Percentiles rank a stretch among this genome's conserved stretches.
Conservation (phyloP, 2,888 invertebrate genomes). For the Pardosa pseudoannulata region DNA sequence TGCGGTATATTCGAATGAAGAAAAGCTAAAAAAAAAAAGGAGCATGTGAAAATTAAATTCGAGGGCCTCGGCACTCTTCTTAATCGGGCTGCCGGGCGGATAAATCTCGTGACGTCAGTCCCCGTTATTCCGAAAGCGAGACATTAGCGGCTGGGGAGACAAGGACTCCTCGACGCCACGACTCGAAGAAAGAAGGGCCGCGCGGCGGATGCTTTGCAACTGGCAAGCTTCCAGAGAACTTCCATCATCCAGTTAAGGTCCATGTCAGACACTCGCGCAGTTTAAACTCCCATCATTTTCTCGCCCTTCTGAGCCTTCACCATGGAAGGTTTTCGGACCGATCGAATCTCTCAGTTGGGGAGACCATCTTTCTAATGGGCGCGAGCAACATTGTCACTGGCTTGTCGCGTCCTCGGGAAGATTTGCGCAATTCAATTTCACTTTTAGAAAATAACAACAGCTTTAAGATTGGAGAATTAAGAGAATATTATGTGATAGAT, state of each 20-base stretch:
- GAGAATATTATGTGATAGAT: slow-evolving; percentile 43
- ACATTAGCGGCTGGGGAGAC: slow-evolving; percentile 66
- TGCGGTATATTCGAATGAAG: too few relatives aligned
- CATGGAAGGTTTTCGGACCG: slow-evolving; percentile 63
- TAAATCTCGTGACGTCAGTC: slow-evolving; percentile 64
- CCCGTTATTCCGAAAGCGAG: slow-evolving; percentile 62
- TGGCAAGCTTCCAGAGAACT: slow-evolving; percentile 68
- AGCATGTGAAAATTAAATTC: slow-evolving; percentile 40
- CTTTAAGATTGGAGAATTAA: too few relatives aligned
- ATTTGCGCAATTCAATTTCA: slow-evolving; percentile 68
- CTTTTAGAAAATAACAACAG: slow-evolving; percentile 15
- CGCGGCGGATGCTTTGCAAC: slow-evolving; percentile 28
- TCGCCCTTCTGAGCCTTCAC: slow-evolving; percentile 41
- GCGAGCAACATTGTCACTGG: slow-evolving; percentile 67
- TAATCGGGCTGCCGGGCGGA: slow-evolving; percentile 44
- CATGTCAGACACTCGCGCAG: slow-evolving; percentile 71
- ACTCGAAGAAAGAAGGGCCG: slow-evolving; percentile 56
- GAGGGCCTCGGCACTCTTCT: slow-evolving; percentile 42
- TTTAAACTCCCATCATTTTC: slow-evolving; percentile 72
- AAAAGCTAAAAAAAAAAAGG: too few relatives aligned
- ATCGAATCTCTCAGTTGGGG: slow-evolving; percentile 59
- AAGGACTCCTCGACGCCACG: slow-evolving; percentile 63
- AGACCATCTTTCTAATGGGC: slow-evolving; percentile 63
- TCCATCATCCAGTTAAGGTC: slow-evolving; percentile 72
- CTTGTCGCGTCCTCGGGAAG: slow-evolving; percentile 64